Base-by-base conservation (phyloP, 2,797 vertebrate genomes). In the Melopsittacus undulatus region DNA sequence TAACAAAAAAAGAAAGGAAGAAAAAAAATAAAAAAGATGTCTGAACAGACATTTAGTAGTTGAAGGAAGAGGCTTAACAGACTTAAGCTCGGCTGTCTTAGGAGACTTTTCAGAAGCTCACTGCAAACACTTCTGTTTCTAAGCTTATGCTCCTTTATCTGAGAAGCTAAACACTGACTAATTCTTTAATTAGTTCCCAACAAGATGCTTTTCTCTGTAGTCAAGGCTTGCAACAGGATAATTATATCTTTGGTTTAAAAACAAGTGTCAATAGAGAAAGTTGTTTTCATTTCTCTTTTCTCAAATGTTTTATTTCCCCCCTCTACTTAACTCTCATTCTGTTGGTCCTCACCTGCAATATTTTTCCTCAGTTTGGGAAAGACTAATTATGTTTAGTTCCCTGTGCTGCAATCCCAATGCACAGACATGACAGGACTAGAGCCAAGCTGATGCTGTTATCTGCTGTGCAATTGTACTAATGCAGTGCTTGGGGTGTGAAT, bases 161-260 rank as follows among this genome's bases (percentile, higher is more conserved):
- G 63, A 94, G 83, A 93, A 95, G 84, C 80, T 96, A 80, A 97
- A 93, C 43, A 57, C 57, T 67, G 72, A 45, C 62, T 95, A 95
- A 96, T 94, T 95, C 87, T 96, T 96, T 96, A 96, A 93, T 94
- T 97, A 82, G 63, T 85, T 95, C 94, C 78, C 78, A 77, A 73
- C 30, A 80, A 90, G 81, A 87, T 78, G 62, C 48, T 95, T 90
- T 94, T 75, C 79, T 94, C 70, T 76, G 36, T 49, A 72, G 63
- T 78, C 70, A 77, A 83, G 72, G 38, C 91, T 92, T 93, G 83
- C 73, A 94, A 67, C 26, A 66, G 64, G 67, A 88, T 95, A 93
- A 90, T 95, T 89, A 72, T 89, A 81, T 84, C 83, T 89, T 87
- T 45, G 79, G 67, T 75, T 91, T 95, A 72, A 94, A 94, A 96